phyloP scores from a whole-genome alignment of 2,888 invertebrate species.

The Sminthurides aquaticus region DNA sequence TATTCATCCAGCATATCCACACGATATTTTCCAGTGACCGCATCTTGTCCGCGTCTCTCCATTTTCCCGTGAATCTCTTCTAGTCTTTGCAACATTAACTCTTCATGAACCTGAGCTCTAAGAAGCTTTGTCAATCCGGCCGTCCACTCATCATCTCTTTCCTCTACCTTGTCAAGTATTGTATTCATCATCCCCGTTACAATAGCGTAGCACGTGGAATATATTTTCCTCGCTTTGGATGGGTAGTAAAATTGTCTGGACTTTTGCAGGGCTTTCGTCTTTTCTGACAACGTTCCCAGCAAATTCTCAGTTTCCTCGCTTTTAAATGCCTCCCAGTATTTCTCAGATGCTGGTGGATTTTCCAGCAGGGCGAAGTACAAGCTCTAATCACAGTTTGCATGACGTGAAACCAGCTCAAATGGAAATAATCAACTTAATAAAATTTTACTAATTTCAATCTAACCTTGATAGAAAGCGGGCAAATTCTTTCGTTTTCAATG shows the following conservation, averaged over 20 bases:
- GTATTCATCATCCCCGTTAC: neutral
- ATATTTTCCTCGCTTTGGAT: neutral
- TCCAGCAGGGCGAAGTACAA: neutral
- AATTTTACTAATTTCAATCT: too few relatives aligned
- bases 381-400: too few relatives aligned
- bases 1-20: neutral
- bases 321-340: neutral
- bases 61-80: neutral
- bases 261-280: neutral
- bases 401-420: too few relatives aligned
- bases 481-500: slow-evolving; percentile 20
- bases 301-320: neutral
- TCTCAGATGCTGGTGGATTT: neutral
- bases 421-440: too few relatives aligned
- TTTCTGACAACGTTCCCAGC: neutral
- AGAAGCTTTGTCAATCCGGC: neutral
- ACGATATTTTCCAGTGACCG: neutral
- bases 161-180: neutral
- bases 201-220: neutral
- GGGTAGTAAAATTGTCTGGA: neutral
- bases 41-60: neutral
- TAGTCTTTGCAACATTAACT: neutral
- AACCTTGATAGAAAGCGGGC: slow-evolving; percentile 35
- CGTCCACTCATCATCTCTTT: neutral
- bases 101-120: neutral